These are phyloP conservation scores for Tetrax tetrax DNA, from an alignment of 2,113 vertebrate species.

Conservation along the genomic window DNA sequence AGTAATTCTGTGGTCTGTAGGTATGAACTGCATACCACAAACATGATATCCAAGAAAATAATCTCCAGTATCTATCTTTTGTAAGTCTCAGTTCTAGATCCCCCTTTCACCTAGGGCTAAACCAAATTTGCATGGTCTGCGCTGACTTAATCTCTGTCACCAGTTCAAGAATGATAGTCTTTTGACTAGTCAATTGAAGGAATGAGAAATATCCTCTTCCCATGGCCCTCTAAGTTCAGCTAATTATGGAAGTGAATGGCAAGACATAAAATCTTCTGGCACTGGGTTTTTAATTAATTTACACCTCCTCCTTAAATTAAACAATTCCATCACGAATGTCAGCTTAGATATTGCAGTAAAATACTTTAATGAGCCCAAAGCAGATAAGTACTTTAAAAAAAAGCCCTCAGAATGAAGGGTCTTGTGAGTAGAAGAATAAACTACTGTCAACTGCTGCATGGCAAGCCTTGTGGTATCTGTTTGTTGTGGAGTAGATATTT, in stretches of 20 bases:
- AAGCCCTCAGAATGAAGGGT: background rate
- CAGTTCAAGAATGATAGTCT: background rate
- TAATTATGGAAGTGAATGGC: background rate
- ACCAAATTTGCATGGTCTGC: background rate
- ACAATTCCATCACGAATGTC: background rate
- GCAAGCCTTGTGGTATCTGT: background rate
- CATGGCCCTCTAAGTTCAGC: background rate
- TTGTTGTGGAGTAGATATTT: background rate
- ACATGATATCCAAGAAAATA: background rate
- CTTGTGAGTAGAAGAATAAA: background rate
- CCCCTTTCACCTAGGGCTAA: background rate
- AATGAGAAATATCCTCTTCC: background rate
- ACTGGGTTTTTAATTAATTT: background rate
- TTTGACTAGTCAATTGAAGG: background rate
- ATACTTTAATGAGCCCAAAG: background rate
- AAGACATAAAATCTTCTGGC: background rate
- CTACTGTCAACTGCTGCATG: background rate
- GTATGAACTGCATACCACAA: background rate
- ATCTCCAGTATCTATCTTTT: background rate
- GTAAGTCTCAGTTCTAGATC: background rate
- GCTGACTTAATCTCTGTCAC: background rate
- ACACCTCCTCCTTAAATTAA: background rate
- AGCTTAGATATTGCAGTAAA: background rate
- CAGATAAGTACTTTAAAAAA: background rate
- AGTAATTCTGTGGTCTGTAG: background rate